Conservation (phyloP, 2,888 invertebrate genomes). For the Xestia xanthographa region DNA sequence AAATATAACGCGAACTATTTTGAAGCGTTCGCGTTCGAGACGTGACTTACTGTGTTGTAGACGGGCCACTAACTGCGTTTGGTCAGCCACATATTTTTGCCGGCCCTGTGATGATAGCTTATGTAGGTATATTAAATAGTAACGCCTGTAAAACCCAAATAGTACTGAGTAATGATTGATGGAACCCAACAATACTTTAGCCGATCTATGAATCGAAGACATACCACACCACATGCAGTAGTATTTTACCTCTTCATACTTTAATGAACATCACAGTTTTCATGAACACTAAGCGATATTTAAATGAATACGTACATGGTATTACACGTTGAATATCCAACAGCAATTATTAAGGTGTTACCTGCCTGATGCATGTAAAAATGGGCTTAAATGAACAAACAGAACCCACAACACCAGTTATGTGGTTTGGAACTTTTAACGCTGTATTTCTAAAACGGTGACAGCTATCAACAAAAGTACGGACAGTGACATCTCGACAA, state of each 20-base stretch:
- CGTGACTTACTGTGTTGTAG: conserved; percentile 26
- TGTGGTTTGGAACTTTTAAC: not conserved
- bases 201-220: not conserved
- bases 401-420: not conserved
- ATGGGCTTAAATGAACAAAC: not conserved
- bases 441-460: not conserved
- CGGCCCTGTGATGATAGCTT: not conserved
- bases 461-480: not conserved
- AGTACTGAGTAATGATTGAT: not conserved
- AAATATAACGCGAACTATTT: conserved; percentile 66
- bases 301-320: not conserved
- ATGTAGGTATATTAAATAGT: not conserved
- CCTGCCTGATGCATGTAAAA: not conserved
- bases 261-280: not conserved
- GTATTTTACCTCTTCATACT: no score
- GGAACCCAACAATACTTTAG: not conserved
- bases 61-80: conserved; percentile 12
- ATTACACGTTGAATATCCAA: not conserved
- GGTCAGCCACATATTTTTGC: not conserved
- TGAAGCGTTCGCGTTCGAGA: conserved; percentile 50
- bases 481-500: not conserved
- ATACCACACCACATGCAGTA: not conserved
- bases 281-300: not conserved
- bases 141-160: not conserved
- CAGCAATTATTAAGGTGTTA: not conserved